Evolutionary conservation across 2,888 invertebrate genomes (phyloP), one percentile per base, ranked within the genome.

Genomic region (Lagria hirta): DNA sequence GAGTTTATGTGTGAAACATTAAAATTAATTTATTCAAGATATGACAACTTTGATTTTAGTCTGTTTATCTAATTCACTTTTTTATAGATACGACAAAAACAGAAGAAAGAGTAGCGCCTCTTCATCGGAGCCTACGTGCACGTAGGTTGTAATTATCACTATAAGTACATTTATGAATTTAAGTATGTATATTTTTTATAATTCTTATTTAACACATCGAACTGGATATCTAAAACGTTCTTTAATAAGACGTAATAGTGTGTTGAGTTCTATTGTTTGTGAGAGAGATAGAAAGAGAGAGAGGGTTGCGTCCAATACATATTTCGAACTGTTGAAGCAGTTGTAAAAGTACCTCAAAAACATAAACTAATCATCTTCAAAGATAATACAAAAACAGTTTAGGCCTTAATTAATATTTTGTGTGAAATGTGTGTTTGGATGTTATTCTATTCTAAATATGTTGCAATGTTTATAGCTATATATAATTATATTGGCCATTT

Each of bases 391-490:
- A 15, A 15, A 17, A 17, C 21, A 24, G 11, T 35, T 35, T 36
- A 36, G 29, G 43, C 43, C 43, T 43, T 36, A 43, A 42, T 17
- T n/a, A 20, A 34, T 34, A 33, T 26, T 38, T 24, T 21, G 15
- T 40, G 11, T 10, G 28, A 20, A 41, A 46, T 35, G 27, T 46
- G 36, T 46, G 41, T 46, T 24, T 34, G 34, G 45, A 40, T 27
- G 22, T 20, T 30, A 36, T 43, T 52, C 18, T 30, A 36, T 43
- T 52, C 48, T 50, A 35, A 49, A 43, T 42, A 52, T 43, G 54
- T 56, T 56, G 50, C 50, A 53, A 54, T 56, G 56, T 56, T 56
- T 40, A 56, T 56, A 56, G 48, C 48, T 54, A 46, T 53, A 54
- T 49, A 46, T 55, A 49, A 46, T 44, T 51, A 47, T 54, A 51